Conservation (phyloP, 2,113 vertebrate species). For the Ammospiza nelsoni region DNA sequence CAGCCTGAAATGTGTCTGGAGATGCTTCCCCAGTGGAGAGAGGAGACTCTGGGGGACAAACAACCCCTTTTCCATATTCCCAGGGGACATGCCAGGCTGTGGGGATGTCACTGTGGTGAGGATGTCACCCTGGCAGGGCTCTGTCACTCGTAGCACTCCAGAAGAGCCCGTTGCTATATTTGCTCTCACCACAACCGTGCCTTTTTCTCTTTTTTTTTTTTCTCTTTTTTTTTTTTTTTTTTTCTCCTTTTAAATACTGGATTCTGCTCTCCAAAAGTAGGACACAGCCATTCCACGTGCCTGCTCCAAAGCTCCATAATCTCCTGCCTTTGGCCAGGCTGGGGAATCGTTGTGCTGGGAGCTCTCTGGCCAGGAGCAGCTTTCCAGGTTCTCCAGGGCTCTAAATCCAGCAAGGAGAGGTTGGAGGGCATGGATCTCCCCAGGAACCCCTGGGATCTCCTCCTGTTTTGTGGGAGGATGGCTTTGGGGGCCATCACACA, state of each 20-base stretch:
- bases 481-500: accelerated
- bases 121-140: neutral
- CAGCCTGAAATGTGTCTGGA: accelerated
- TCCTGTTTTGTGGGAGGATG: accelerated
- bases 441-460: accelerated
- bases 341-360: accelerated
- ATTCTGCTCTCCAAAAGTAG: conserved; percentile 46
- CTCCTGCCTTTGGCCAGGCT: neutral
- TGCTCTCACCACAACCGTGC: neutral
- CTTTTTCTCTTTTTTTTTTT: neutral
- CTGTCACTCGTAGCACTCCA: neutral
- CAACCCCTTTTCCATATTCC: neutral
- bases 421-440: neutral
- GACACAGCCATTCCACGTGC: conserved; percentile 26
- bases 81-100: neutral
- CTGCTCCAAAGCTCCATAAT: conserved; percentile 42
- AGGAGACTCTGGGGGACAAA: neutral
- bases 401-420: accelerated
- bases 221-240: too few species aligned
- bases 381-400: neutral
- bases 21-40: neutral
- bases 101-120: neutral
- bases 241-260: neutral
- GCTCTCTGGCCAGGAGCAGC: neutral
- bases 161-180: neutral